Conservation (phyloP, 2,797 vertebrate genomes). For the Hoplostethus mediterraneus region DNA sequence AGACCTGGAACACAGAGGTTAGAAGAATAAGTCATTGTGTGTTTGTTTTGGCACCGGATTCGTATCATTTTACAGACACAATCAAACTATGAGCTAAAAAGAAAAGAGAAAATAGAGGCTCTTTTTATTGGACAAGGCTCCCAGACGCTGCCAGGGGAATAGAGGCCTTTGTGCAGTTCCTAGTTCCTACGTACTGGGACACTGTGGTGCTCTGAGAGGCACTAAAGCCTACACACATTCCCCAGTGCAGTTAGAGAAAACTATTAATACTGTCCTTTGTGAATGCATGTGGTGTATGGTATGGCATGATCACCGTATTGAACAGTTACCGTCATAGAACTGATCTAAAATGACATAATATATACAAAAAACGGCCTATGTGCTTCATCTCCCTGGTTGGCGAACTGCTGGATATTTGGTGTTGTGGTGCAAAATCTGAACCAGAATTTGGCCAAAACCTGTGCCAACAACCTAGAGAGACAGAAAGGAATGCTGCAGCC, state of each 20-base stretch:
- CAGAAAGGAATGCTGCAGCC: constrained; percentile 53
- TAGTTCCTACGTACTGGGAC: constrained; percentile 35
- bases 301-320: neutral
- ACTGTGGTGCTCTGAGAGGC: constrained; percentile 12
- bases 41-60: constrained; percentile 74
- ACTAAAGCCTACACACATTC: constrained; percentile 9
- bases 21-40: constrained; percentile 61
- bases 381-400: constrained; percentile 24
- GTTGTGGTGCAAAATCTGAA: constrained; percentile 56
- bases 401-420: constrained; percentile 36
- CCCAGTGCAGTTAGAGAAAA: constrained; percentile 6
- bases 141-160: constrained; percentile 51
- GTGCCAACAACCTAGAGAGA: constrained; percentile 55
- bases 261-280: neutral
- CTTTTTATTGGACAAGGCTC: constrained; percentile 61
- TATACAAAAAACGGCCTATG: constrained; percentile 10
- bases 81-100: constrained; percentile 68
- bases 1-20: constrained; percentile 73
- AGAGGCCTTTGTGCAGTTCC: constrained; percentile 38
- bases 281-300: constrained; percentile 2
- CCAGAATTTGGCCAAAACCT: constrained; percentile 44
- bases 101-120: constrained; percentile 51
- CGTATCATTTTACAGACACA: constrained; percentile 70
- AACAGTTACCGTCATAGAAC: constrained; percentile 20
- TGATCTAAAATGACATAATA: constrained; percentile 6